Evolutionary conservation across 2,797 vertebrate species (phyloP), one percentile per base, ranked within the genome.

Genomic region (Graptemys geographica): DNA sequence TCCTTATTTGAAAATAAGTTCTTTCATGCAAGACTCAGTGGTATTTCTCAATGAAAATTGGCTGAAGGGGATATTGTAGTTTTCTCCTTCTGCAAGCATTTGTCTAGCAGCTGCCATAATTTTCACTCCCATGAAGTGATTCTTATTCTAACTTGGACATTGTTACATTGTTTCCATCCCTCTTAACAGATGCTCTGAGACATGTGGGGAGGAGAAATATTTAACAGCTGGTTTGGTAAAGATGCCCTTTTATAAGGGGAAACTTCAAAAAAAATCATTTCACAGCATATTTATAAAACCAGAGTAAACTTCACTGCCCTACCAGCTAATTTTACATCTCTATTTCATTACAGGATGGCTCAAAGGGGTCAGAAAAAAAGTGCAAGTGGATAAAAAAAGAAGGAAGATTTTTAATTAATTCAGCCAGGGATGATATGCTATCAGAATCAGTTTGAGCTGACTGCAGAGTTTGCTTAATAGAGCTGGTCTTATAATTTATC

Each of bases 21-120:
- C 4, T 84, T 90, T 95, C 18, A 8, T 83, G 79, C 83, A 87
- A 96, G 94, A 92, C 87, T 84, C 92, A 96, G 93, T 82, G 91
- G 72, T 53, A 84, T 81, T 89, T 96, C 83, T 90, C 85, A 87
- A 65, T 82, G 88, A 96, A 94, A 95, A 79, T 1, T 90, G 78
- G 86, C 91, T 96, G 81, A 62, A 92, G 94, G 86, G 87, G 0
- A 6, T 89, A 90, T 51, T 85, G 76, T 51, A 82, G 28, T n/a
- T 91, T 87, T 92, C 85, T 85, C 49, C 55, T 89, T 89, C 93
- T 88, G 79, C 21, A 87, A 51, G 41, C n/a, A 89, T 76, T 96
- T 47, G 81, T 93, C 52, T 79, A 94, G 78, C 91, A 93, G 65
- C 92, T 19, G 19, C 80, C 88, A 41, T 78, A 81, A 92, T 86